These are phyloP conservation scores for Drosophila barbarae DNA, from an alignment of 2,888 invertebrate genomes.

Conservation along the genomic window DNA sequence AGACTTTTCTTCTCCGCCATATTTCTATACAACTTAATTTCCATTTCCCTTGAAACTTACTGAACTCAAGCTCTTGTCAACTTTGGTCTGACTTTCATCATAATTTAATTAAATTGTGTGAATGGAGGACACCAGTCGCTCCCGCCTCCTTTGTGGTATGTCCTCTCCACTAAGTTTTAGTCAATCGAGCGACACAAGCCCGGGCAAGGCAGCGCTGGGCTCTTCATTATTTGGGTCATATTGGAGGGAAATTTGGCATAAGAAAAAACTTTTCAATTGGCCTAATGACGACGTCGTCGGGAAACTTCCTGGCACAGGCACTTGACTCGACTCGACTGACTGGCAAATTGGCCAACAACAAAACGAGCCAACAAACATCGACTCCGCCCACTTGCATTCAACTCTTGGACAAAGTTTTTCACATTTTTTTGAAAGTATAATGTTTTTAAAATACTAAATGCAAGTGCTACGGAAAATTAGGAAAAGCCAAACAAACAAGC, in stretches of 20 bases:
- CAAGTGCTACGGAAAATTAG: constrained; percentile 36
- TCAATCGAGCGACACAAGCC: constrained; percentile 36
- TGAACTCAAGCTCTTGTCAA: constrained; percentile 27
- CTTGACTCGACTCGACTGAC: constrained; percentile 32
- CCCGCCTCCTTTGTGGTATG: constrained; percentile 8
- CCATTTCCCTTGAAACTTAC: constrained; percentile 12
- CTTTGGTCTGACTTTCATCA: constrained; percentile 37
- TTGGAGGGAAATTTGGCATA: constrained; percentile 34
- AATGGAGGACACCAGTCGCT: constrained; percentile 2
- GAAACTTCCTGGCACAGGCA: constrained; percentile 31
- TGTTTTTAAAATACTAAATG: constrained; percentile 66
- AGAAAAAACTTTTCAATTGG: constrained; percentile 62
- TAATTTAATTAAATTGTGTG: constrained; percentile 72
- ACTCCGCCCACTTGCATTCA: constrained; percentile 21
- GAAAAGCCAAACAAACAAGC: constrained; percentile 32
- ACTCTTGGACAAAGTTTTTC: constrained; percentile 44
- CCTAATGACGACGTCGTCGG: constrained; percentile 46
- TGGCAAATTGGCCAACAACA: constrained; percentile 43
- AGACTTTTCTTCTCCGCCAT: background rate
- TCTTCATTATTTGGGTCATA: constrained; percentile 40
- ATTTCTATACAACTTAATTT: constrained; percentile 11
- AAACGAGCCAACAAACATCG: constrained; percentile 18
- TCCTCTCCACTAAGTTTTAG: constrained; percentile 11
- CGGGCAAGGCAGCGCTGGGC: background rate
- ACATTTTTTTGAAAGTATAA: constrained; percentile 42